Base-by-base conservation (phyloP, 1,140 invertebrate species). In the Phymorhynchus buccinoides region DNA sequence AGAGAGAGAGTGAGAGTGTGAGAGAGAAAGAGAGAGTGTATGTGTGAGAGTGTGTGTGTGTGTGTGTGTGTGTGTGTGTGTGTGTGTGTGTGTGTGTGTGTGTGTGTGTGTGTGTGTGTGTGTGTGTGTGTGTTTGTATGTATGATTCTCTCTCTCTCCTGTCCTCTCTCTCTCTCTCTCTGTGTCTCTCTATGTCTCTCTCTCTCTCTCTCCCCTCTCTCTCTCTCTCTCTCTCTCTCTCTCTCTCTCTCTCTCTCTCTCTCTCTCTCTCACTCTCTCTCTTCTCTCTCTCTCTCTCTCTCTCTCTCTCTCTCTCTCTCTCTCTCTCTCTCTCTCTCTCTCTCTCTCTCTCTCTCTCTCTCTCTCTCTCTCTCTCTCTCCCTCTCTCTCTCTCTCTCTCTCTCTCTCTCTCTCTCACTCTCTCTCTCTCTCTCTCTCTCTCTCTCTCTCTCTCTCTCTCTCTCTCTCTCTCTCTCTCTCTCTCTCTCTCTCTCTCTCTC, bases 231-330 rank as follows among this genome's bases (percentile, higher is more conserved):
- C n/a, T n/a, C n/a, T n/a, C 35, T n/a, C 68, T 73, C 75, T 37
- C 35, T 78, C 22, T 80, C 79, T 52, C 14, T n/a, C 30, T 80
- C 44, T 37, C 79, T 80, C 79, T 30, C 6, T 37, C 79, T 62
- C 79, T 80, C 79, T 62, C 79, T 80, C 44, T 41, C 52, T 80
- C 52, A 3, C 79, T 80, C 48, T 80, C 41, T 42, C 37, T 78
- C 75, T 78, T 39, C 16, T 42, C 39, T 22, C 27, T 71, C 75
- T 37, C 71, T 39, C 71, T 39, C 71, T 73, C 71, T 35, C 71
- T 73, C 71, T 73, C 71, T 73, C 71, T 35, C 71, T 35, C 71
- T 73, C 71, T 73, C 71, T 73, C 71, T 73, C 71, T 35, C 71
- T 73, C 71, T 73, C 71, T 73, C 71, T 27, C 56, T 27, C 56